A percentile compares a stretch with the other conserved stretches of the same genome.
Evolutionary conservation across 2,113 vertebrate species (phyloP).

Genomic region (Cynopterus brachyotis): DNA sequence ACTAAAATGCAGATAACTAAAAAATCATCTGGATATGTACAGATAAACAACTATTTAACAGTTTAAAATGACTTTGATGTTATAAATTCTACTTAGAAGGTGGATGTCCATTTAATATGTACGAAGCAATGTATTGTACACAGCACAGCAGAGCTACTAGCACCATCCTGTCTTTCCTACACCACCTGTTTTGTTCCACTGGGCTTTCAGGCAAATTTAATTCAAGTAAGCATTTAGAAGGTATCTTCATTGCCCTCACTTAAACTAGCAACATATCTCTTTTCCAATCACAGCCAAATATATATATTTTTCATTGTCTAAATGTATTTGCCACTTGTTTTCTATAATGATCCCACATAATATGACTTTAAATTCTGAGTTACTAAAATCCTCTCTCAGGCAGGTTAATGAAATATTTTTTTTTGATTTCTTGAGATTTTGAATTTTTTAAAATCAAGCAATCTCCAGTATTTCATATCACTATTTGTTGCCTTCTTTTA

Average conservation of each 20-base stretch:
- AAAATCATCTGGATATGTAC: not conserved
- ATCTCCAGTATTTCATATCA: not conserved
- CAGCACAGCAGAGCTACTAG: accelerated
- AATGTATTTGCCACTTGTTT: not conserved
- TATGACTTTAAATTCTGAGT: not conserved
- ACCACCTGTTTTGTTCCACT: too few species aligned
- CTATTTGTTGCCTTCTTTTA: not conserved
- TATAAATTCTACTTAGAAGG: not conserved
- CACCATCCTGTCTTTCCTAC: accelerated
- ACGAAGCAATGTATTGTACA: accelerated
- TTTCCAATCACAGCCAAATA: not conserved
- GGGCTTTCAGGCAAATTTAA: not conserved
- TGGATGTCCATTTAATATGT: accelerated
- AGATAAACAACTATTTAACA: not conserved
- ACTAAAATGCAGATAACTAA: not conserved
- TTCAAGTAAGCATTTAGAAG: not conserved
- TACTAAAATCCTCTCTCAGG: not conserved
- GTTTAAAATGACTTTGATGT: not conserved
- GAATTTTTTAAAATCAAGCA: not conserved
- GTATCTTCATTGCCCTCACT: accelerated
- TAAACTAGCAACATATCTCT: not conserved
- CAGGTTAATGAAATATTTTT: not conserved
- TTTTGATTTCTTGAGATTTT: not conserved
- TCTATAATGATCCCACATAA: not conserved
- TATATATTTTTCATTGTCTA: not conserved